Percentiles rank a stretch among this genome's conserved stretches.
phyloP scores from a whole-genome alignment of 2,888 invertebrate species.

The Dryobota labecula region DNA sequence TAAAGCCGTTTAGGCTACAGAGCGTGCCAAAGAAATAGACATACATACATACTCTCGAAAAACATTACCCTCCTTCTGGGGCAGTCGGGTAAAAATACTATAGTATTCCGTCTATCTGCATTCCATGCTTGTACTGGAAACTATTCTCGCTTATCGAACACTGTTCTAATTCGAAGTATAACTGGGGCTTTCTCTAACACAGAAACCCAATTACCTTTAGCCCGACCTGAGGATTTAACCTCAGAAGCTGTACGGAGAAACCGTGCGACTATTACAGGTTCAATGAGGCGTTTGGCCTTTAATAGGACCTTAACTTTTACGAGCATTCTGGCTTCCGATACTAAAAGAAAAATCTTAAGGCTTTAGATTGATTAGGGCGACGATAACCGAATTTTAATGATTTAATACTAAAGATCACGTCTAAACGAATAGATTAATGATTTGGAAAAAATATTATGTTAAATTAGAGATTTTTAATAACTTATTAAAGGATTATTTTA shows the following conservation, averaged over 20 bases:
- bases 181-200: constrained; percentile 9
- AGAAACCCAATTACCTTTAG: constrained; percentile 41
- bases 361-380: constrained; percentile 41
- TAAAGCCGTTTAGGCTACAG: no score
- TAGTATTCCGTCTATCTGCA: not conserved
- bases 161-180: constrained; percentile 9
- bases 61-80: no score
- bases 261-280: constrained; percentile 37
- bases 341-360: constrained; percentile 39
- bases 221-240: constrained; percentile 46
- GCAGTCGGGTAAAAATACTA: no score
- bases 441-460: no score
- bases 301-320: constrained; percentile 51
- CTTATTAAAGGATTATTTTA: no score
- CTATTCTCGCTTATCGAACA: not conserved
- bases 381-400: no score
- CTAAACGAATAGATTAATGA: no score
- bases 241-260: constrained; percentile 30
- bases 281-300: constrained; percentile 51
- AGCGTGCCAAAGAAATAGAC: no score
- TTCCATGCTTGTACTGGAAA: not conserved
- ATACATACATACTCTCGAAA: no score
- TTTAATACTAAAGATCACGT: no score
- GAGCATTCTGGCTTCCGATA: constrained; percentile 38
- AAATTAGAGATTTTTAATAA: no score